A percentile compares a stretch with the other conserved stretches of the same genome.
phyloP scores from a whole-genome alignment of 2,797 vertebrate species.

The Acipenser ruthenus region DNA sequence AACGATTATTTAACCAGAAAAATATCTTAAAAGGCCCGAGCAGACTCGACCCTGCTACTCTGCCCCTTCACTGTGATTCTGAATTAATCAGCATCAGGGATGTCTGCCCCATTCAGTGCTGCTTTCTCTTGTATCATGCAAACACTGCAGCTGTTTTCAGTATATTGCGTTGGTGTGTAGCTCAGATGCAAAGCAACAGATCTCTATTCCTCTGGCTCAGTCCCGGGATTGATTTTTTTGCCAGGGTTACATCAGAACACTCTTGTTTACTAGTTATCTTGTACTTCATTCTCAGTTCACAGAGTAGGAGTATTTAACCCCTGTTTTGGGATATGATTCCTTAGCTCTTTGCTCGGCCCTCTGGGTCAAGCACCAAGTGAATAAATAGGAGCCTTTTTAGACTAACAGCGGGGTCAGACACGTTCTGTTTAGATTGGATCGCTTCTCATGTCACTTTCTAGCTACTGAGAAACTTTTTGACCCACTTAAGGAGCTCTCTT shows the following conservation, averaged over 20 bases:
- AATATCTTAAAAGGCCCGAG: too few relatives aligned
- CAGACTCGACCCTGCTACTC: too few relatives aligned
- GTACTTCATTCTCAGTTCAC: conserved; percentile 14
- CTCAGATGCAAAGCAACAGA: not conserved
- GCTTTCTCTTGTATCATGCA: too few relatives aligned
- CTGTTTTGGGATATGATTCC: conserved; percentile 15
- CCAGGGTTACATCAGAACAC: not conserved
- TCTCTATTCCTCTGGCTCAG: not conserved
- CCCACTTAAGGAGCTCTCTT: not conserved
- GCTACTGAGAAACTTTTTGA: conserved; percentile 7
- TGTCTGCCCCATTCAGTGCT: too few relatives aligned
- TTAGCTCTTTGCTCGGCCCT: conserved; percentile 21
- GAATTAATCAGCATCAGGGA: too few relatives aligned
- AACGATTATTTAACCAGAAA: too few relatives aligned
- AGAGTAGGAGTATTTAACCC: conserved; percentile 17
- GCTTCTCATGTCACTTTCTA: not conserved
- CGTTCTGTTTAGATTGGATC: conserved; percentile 7
- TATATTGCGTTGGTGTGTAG: too few relatives aligned
- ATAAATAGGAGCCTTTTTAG: conserved; percentile 24
- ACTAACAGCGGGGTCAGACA: conserved; percentile 7
- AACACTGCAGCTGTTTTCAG: too few relatives aligned
- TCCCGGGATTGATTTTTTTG: conserved; percentile 3
- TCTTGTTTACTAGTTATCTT: conserved; percentile 7
- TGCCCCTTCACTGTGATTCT: too few relatives aligned
- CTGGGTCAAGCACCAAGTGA: conserved; percentile 29